Conservation (phyloP, 1,140 invertebrate genomes). For the Penaeus japonicus region DNA sequence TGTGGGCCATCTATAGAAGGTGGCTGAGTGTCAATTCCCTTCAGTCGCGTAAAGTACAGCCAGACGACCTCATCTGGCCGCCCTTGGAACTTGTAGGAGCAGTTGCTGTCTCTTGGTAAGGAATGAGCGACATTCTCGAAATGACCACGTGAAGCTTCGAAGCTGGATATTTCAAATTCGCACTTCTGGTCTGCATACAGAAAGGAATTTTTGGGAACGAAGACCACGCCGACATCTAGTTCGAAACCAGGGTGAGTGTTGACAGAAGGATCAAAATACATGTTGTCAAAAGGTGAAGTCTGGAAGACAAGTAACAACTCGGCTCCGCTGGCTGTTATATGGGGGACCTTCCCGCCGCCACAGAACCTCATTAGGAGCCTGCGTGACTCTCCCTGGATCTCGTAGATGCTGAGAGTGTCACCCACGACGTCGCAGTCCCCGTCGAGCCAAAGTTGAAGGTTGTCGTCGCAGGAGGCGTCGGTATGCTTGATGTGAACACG, state of each 20-base stretch:
- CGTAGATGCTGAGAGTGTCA: conserved; percentile 89
- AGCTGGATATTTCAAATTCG: conserved; percentile 55
- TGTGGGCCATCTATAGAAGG: conserved; percentile 40
- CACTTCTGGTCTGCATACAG: conserved; percentile 57
- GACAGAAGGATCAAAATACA: conserved; percentile 55
- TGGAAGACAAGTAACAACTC: conserved; percentile 88
- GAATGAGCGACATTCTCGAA: conserved; percentile 59
- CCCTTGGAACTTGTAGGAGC: conserved; percentile 55
- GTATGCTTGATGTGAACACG: conserved; percentile 58
- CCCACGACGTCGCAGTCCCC: conserved; percentile 85
- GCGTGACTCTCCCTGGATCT: conserved; percentile 83
- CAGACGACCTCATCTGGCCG: conserved; percentile 59
- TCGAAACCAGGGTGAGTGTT: conserved; percentile 76
- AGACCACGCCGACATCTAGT: conserved; percentile 79
- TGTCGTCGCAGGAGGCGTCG: conserved; percentile 52
- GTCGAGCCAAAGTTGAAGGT: conserved; percentile 70
- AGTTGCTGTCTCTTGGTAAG: conserved; percentile 54
- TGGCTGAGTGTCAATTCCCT: conserved; percentile 52
- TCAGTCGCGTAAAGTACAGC: conserved; percentile 57
- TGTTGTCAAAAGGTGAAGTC: conserved; percentile 82
- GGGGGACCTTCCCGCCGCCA: conserved; percentile 82
- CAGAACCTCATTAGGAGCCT: conserved; percentile 90
- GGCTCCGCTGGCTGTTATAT: conserved; percentile 83
- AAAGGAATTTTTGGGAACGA: conserved; percentile 66
- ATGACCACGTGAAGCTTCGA: conserved; percentile 49